Conservation (phyloP, 2,797 vertebrate genomes). For the Platalea minor region DNA sequence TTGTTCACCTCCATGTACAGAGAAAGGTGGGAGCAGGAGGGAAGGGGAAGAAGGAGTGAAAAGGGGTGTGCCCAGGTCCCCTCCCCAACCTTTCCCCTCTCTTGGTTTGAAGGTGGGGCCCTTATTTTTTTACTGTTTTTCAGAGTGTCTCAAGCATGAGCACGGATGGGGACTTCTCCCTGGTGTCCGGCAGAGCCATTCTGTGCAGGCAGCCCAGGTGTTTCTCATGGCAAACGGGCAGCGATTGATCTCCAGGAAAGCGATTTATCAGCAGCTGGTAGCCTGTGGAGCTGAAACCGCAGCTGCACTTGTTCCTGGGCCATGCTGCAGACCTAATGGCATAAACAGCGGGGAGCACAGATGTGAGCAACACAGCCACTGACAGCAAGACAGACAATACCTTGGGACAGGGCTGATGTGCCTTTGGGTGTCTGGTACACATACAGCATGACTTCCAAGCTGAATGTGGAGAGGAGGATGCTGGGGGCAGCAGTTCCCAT, state of each 20-base stretch:
- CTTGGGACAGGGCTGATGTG: background rate
- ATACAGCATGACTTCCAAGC: background rate
- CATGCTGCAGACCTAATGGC: background rate
- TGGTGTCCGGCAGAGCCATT: rapidly evolving
- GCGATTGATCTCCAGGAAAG: background rate
- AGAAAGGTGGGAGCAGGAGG: background rate
- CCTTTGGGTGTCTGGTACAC: background rate
- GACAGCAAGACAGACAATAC: background rate
- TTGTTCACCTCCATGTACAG: background rate
- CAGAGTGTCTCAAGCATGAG: background rate
- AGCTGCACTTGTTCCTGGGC: background rate
- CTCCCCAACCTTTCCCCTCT: background rate
- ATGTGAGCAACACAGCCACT: background rate
- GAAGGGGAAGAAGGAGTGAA: background rate
- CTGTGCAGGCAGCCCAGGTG: background rate
- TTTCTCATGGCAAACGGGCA: background rate
- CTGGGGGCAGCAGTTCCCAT: background rate
- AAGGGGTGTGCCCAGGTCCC: background rate
- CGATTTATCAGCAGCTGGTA: background rate
- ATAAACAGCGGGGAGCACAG: background rate
- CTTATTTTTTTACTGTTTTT: background rate
- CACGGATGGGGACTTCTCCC: background rate
- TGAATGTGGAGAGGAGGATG: background rate
- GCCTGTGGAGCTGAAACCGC: background rate
- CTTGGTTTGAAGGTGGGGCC: background rate